Percentiles rank a stretch among this genome's conserved stretches.
phyloP scores from a whole-genome alignment of 1,140 invertebrate genomes.

The Conopomorpha cramerella region DNA sequence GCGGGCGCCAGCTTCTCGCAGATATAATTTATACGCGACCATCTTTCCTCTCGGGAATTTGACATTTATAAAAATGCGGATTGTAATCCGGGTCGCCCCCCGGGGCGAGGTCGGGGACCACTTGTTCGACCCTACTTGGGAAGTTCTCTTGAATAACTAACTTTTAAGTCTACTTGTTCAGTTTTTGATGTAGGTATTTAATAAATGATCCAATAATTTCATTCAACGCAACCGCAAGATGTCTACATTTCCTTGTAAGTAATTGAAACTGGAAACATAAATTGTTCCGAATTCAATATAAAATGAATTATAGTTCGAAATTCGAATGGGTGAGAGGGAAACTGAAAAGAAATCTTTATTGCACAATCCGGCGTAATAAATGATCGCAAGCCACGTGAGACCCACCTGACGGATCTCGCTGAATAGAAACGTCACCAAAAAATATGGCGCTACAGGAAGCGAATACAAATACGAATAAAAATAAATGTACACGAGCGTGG shows the following conservation, averaged over 20 bases:
- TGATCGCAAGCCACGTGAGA: constrained; percentile 1
- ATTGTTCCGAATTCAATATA: too few relatives aligned
- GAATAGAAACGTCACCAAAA: constrained; percentile 36
- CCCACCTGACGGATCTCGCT: constrained; percentile 7
- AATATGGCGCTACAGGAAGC: constrained; percentile 41
- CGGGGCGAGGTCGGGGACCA: background rate
- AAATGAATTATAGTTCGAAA: too few relatives aligned
- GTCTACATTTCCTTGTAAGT: too few relatives aligned
- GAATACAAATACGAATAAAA: constrained; percentile 54
- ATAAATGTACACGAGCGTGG: constrained; percentile 38
- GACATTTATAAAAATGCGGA: constrained; percentile 44
- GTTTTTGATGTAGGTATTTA: too few relatives aligned
- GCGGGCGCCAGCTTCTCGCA: background rate
- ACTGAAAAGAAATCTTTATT: constrained; percentile 2
- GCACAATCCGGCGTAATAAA: constrained; percentile 1
- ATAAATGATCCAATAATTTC: too few relatives aligned
- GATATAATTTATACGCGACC: constrained; percentile 25
- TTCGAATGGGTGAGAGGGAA: too few relatives aligned
- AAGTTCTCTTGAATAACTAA: too few relatives aligned
- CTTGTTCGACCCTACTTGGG: background rate
- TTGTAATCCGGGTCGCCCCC: constrained; percentile 19
- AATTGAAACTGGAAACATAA: too few relatives aligned
- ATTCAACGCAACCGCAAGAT: too few relatives aligned
- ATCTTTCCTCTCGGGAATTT: constrained; percentile 28
- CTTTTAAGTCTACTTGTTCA: too few relatives aligned